phyloP scores from a whole-genome alignment of 2,113 vertebrate genomes.

The Phrynosoma platyrhinos region DNA sequence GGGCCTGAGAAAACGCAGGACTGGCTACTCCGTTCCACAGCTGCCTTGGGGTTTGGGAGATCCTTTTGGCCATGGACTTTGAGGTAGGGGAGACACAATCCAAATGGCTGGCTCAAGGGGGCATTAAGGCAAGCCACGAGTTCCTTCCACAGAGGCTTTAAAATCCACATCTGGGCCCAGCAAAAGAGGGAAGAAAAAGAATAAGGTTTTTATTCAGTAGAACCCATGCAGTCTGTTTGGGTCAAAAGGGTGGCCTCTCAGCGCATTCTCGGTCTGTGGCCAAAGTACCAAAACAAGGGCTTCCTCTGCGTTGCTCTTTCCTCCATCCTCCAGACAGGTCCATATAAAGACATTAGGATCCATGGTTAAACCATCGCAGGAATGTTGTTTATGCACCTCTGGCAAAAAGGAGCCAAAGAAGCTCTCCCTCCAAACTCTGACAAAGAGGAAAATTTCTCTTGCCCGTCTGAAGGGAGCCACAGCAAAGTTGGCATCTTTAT shows the following conservation, averaged over 20 bases:
- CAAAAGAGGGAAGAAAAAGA: background rate
- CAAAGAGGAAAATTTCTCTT: background rate
- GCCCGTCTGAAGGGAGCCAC: too few relatives aligned
- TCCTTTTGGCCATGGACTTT: background rate
- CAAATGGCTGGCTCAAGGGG: constrained; percentile 14
- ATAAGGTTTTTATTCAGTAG: background rate
- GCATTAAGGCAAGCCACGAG: background rate
- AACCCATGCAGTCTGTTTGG: background rate
- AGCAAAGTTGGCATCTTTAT: background rate
- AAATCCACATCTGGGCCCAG: accelerated
- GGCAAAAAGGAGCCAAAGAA: background rate
- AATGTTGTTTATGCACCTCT: constrained; percentile 40
- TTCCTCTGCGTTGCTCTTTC: background rate
- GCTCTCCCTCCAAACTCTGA: accelerated
- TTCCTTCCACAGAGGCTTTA: constrained; percentile 28
- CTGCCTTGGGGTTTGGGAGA: accelerated
- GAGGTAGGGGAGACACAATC: constrained; percentile 57
- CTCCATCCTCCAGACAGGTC: background rate
- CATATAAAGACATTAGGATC: constrained; percentile 11
- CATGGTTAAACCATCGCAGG: constrained; percentile 42
- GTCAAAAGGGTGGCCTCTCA: background rate
- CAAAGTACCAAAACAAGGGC: background rate
- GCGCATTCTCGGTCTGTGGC: too few relatives aligned
- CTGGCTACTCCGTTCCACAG: background rate
- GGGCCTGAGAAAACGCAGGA: background rate